Evolutionary conservation across 2,888 invertebrate species (phyloP), one percentile per base, ranked within the genome.

Genomic region (Lampropteryx suffumata): DNA sequence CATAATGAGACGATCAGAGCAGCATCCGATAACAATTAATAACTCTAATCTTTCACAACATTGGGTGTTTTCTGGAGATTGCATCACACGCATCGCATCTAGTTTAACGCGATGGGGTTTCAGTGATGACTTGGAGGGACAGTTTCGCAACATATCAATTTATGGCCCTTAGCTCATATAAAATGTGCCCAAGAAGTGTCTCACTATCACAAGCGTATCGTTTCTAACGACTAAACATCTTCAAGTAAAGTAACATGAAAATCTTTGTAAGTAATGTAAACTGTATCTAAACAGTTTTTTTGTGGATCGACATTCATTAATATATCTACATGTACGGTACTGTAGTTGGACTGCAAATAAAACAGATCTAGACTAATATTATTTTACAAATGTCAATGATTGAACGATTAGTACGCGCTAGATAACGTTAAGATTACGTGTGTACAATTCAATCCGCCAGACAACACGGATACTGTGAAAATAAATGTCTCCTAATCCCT

Each of bases 191-290:
- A 47, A 53, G 43, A 57, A 48, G 21, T 36, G 42, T 39, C 46
- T 11, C n/a, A 48, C 33, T 60, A 58, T 67, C 69, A 69, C 64
- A 62, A 37, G 45, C 58, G 53, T 46, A 36, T 35, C 44, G 54
- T 45, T 47, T 28, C 42, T 50, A 39, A 24, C 24, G 32, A 40
- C 42, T 44, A 45, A 53, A 54, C 55, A 53, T 55, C 59, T 52
- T 37, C 49, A 29, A 46, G 5, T 28, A 21, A 57, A 60, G 37
- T 61, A 70, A 59, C 47, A 84, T 83, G 83, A 83, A 76, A 61
- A 50, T 73, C 12, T 64, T 80, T 61, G 83, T 84, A 53, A 83
- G 83, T 82, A 65, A 9, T 35, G 10, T 36, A 32, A 12, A 12
- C 9, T 1, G 17, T 4, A n/a, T n/a, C n/a, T n/a, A n/a, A n/a